phyloP scores from a whole-genome alignment of 2,113 vertebrate species.

The Embiotoca jacksoni region DNA sequence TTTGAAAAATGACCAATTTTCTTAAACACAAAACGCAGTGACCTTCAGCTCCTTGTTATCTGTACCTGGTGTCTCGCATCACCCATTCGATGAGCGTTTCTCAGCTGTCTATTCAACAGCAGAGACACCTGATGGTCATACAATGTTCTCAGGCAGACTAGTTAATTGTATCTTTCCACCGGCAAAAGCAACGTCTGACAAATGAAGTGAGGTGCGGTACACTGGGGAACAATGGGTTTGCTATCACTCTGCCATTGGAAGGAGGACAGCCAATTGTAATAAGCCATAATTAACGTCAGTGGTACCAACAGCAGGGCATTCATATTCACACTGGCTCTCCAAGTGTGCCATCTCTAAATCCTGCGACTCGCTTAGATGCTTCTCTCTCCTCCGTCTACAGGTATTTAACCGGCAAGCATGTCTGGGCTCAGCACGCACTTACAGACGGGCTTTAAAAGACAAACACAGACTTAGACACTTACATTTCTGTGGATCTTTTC shows the following conservation, averaged over 20 bases:
- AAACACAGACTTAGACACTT: constrained; percentile 50
- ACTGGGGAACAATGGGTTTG: constrained; percentile 70
- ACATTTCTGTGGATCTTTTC: constrained; percentile 93
- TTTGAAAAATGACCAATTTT: constrained; percentile 43
- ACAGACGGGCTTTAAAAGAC: constrained; percentile 7
- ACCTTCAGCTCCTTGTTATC: constrained; percentile 44
- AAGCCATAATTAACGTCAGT: constrained; percentile 81
- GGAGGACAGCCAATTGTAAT: constrained; percentile 77
- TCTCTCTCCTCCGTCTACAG: constrained; percentile 30
- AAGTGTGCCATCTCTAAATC: constrained; percentile 42
- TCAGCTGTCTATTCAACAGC: constrained; percentile 46
- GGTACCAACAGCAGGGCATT: constrained; percentile 64
- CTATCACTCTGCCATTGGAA: constrained; percentile 68
- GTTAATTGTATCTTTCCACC: constrained; percentile 75
- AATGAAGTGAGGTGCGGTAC: constrained; percentile 64
- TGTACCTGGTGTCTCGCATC: constrained; percentile 27
- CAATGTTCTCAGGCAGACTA: constrained; percentile 54
- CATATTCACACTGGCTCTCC: constrained; percentile 68
- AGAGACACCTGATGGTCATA: constrained; percentile 64
- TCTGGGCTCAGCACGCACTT: not conserved
- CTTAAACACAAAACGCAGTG: not conserved
- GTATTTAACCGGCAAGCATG: constrained; percentile 5
- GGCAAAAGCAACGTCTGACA: constrained; percentile 64
- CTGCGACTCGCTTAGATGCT: constrained; percentile 10
- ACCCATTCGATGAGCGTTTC: constrained; percentile 27